Conservation (phyloP, 92 coral and sea anemone genomes). For the Anthopleura xanthogrammica region DNA sequence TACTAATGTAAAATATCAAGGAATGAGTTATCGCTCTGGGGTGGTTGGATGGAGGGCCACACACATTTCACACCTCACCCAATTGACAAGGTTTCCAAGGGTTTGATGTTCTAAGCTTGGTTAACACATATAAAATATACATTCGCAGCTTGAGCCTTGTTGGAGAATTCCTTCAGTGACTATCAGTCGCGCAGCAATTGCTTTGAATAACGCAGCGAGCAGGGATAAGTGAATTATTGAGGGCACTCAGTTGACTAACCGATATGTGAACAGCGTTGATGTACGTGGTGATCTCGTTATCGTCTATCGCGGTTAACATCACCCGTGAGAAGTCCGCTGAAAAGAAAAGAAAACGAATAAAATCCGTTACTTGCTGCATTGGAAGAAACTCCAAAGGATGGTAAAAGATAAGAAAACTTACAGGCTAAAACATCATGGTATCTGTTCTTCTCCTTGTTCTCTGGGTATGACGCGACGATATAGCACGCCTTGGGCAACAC, state of each 20-base stretch:
- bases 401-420: constrained; percentile 36
- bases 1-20: too few relatives aligned
- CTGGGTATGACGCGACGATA: constrained; percentile 85
- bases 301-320: constrained; percentile 80
- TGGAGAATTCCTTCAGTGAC: too few relatives aligned
- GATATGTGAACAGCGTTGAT: constrained; percentile 94
- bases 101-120: too few relatives aligned
- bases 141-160: too few relatives aligned
- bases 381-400: too few relatives aligned
- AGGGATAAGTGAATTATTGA: neutral
- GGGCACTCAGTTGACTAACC: constrained; percentile 46
- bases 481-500: constrained; percentile 79
- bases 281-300: constrained; percentile 85
- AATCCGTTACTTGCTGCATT: neutral
- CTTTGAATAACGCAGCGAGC: neutral
- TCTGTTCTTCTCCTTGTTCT: constrained; percentile 89
- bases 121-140: too few relatives aligned
- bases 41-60: too few relatives aligned
- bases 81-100: too few relatives aligned
- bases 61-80: too few relatives aligned
- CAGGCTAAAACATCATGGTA: constrained; percentile 82
- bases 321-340: constrained; percentile 96
- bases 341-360: neutral
- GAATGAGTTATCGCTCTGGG: too few relatives aligned
- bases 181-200: too few relatives aligned